These are phyloP conservation scores for Hippoglossus hippoglossus DNA, from an alignment of 2,797 vertebrate genomes.

Conservation along the genomic window DNA sequence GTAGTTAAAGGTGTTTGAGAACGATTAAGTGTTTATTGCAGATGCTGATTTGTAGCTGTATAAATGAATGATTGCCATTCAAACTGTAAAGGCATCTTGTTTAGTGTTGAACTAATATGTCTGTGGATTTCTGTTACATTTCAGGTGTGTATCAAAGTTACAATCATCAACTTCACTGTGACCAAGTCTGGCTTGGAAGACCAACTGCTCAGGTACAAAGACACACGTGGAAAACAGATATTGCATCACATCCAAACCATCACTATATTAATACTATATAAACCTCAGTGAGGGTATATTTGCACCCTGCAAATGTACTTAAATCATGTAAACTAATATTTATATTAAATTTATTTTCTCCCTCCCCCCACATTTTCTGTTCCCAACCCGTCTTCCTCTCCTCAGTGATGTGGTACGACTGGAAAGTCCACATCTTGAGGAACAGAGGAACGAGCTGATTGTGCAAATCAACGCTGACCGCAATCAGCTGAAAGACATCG, in stretches of 20 bases:
- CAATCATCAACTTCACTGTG: conserved; percentile 93
- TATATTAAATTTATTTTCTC: neutral
- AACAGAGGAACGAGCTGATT: conserved; percentile 87
- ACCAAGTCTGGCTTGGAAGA: conserved; percentile 91
- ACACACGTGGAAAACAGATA: neutral
- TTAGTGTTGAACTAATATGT: neutral
- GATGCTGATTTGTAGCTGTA: neutral
- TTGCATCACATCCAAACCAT: neutral
- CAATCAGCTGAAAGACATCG: conserved; percentile 86
- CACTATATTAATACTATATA: neutral
- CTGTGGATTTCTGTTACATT: conserved; percentile 14
- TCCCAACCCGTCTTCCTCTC: conserved; percentile 1
- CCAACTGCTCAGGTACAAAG: conserved; percentile 88
- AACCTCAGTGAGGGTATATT: neutral
- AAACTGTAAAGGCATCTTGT: neutral
- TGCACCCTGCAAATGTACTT: neutral
- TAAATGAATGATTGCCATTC: neutral
- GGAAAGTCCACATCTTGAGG: conserved; percentile 87
- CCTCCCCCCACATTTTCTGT: neutral
- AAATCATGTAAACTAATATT: neutral
- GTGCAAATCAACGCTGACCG: conserved; percentile 85
- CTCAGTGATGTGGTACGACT: conserved; percentile 85
- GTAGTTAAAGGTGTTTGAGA: neutral
- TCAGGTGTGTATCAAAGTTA: conserved; percentile 94
- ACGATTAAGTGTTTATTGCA: neutral